These are phyloP conservation scores for Itoplectis maculator DNA, from an alignment of 2,888 invertebrate genomes.

Conservation along the genomic window DNA sequence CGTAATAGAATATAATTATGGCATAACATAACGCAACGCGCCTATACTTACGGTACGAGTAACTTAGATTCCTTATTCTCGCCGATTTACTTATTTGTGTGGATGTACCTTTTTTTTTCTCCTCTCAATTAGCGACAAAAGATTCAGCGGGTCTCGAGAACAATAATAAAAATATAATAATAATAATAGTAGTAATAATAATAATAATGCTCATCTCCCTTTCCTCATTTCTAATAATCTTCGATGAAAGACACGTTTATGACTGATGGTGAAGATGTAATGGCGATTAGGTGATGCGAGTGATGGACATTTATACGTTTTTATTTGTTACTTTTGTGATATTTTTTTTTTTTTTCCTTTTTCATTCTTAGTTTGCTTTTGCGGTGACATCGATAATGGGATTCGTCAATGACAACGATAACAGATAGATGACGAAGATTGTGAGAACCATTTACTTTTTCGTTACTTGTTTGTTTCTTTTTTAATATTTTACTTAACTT, in stretches of 20 bases:
- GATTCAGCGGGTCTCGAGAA: slow-evolving; percentile 56
- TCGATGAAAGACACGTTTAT: slow-evolving; percentile 54
- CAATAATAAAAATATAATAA: slow-evolving; percentile 43
- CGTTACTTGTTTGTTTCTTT: slow-evolving; percentile 16
- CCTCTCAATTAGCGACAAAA: slow-evolving; percentile 61
- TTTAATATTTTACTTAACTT: slow-evolving; percentile 16
- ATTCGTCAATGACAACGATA: slow-evolving; percentile 69
- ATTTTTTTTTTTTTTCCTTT: slow-evolving; percentile 5
- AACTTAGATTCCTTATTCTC: slow-evolving; percentile 54
- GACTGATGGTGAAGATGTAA: slow-evolving; percentile 52
- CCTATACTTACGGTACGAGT: slow-evolving; percentile 65
- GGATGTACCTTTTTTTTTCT: slow-evolving; percentile 28
- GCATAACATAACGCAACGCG: slow-evolving; percentile 72
- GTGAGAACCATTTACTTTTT: slow-evolving; percentile 57
- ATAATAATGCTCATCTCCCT: slow-evolving; percentile 56
- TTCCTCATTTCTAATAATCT: slow-evolving; percentile 26
- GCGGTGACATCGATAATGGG: slow-evolving; percentile 63
- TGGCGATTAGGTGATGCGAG: slow-evolving; percentile 52
- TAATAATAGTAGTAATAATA: slow-evolving; percentile 58
- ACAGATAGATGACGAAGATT: slow-evolving; percentile 68
- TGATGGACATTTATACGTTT: slow-evolving; percentile 52
- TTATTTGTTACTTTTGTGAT: slow-evolving; percentile 25
- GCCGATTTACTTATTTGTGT: slow-evolving; percentile 16
- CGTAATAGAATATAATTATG: slow-evolving; percentile 72
- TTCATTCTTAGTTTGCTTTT: slow-evolving; percentile 37